Percentiles rank a stretch among this genome's conserved stretches.
phyloP scores from a whole-genome alignment of 30 jellyfish, hydroid and myxozoan species.

The Pseudorhiza aurosa region DNA sequence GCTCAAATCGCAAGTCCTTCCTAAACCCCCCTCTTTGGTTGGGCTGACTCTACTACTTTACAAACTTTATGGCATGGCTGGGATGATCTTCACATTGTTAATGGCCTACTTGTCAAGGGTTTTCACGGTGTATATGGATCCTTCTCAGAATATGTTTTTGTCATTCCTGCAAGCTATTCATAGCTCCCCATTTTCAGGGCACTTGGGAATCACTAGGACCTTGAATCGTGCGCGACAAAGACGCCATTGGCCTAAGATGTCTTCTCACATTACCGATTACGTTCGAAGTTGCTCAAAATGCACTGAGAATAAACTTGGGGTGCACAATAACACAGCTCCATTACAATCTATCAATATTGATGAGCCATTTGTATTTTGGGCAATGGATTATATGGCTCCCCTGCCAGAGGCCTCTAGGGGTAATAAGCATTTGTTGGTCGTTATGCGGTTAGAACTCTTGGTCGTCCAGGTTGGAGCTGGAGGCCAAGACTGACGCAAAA shows the following conservation, averaged over 20 bases:
- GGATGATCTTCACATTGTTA: constrained; percentile 25
- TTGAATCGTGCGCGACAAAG: neutral
- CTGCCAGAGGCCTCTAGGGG: constrained; percentile 59
- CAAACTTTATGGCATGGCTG: constrained; percentile 45
- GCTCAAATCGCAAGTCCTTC: neutral
- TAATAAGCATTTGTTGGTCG: constrained; percentile 56
- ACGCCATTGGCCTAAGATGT: constrained; percentile 10
- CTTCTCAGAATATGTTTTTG: constrained; percentile 10
- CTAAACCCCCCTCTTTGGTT: constrained; percentile 42
- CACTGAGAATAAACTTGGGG: neutral
- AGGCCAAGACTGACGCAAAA: too few relatives aligned
- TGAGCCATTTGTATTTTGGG: constrained; percentile 49
- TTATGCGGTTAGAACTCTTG: too few relatives aligned
- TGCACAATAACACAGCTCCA: constrained; percentile 23
- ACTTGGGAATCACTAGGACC: constrained; percentile 18
- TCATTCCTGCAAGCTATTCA: constrained; percentile 26
- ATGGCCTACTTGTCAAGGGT: constrained; percentile 40
- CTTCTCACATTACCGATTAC: constrained; percentile 1
- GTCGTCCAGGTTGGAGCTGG: too few relatives aligned
- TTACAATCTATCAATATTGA: constrained; percentile 15
- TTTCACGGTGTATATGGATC: neutral
- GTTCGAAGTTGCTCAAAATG: neutral
- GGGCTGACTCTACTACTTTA: constrained; percentile 33
- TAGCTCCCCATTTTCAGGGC: constrained; percentile 18
- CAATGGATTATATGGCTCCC: constrained; percentile 62